Base-by-base conservation (phyloP, 2,113 vertebrate genomes). In the Trochalopteron elliotii region DNA sequence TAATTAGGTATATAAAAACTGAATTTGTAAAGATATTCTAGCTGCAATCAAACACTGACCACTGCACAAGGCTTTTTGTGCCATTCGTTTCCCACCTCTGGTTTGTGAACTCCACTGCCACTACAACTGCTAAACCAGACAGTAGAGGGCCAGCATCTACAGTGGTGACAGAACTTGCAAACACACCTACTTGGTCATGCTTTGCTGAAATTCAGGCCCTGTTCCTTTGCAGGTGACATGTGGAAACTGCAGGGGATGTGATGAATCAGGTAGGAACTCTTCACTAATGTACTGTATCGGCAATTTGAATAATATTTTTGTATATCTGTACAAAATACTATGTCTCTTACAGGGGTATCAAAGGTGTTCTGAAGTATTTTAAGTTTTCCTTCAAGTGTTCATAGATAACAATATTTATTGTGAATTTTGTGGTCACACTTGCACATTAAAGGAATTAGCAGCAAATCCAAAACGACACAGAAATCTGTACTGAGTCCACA, bases 181-280 rank as follows among this genome's bases (percentile, higher is more conserved):
- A 91, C 17, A 31, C 12, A 13, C 9, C 21, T 44, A 45, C 13
- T 45, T 25, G 17, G 5, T 15, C 6, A 35, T 0, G 0, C 15
- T 50, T 50, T 42, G 35, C 44, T 64, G 55, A 84, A 53, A 23
- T 53, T 71, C 23, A 76, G 35, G 33, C 33, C 27, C 59, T 25
- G 40, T 65, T n/a, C 68, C 64, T 68, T 65, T 49, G 19, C 31
- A 60, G 35, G 50, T 65, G 35, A 27, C 35, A 42, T 0, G 0
- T 5, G 44, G 37, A 72, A 92, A 79, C 63, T 74, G 45, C 53
- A 50, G 42, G 39, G 39, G 5, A 45, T 53, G 28, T 49, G 50
- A 87, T 31, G 11, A 87, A 49, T 35, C 33, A 27, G 59, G n/a
- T 20, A 39, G 50, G n/a, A 83, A 64, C 50, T 39, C 64, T 78